These are phyloP conservation scores for Xerus inauris DNA, from an alignment of 2,113 vertebrate genomes.

Conservation along the genomic window DNA sequence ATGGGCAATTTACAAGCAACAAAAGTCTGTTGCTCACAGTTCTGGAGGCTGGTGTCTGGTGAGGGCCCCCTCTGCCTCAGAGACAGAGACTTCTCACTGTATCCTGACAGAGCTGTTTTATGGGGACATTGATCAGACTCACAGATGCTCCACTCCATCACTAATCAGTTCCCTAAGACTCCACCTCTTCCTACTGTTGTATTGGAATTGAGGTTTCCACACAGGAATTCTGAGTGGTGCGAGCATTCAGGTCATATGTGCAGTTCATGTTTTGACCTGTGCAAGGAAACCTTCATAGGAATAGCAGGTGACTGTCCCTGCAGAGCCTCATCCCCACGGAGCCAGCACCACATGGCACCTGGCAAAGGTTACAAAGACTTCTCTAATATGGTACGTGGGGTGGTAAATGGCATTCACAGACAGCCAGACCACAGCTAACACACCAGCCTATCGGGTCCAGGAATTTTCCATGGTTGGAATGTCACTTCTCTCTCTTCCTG, in stretches of 20 bases:
- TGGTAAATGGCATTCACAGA: not conserved
- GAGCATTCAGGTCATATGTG: not conserved
- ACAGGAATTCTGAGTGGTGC: not conserved
- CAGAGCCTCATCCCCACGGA: not conserved
- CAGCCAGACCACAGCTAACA: not conserved
- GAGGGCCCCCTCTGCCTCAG: not conserved
- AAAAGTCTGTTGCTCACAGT: not conserved
- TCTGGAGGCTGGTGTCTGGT: not conserved
- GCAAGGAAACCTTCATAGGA: not conserved
- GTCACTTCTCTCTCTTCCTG: not conserved
- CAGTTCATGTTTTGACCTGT: not conserved
- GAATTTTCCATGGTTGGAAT: not conserved
- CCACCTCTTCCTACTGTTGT: not conserved
- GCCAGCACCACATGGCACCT: not conserved
- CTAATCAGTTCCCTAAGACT: not conserved
- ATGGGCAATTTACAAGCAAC: not conserved
- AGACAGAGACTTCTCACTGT: not conserved
- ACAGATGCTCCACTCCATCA: too few relatives aligned
- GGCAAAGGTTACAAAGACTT: not conserved
- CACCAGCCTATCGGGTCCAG: not conserved
- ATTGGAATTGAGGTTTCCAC: not conserved
- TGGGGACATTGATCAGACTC: not conserved
- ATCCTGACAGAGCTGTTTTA: accelerated
- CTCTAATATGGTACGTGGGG: not conserved
- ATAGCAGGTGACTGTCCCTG: not conserved